Evolutionary conservation across 2,113 vertebrate species (phyloP).

Genomic region (Onychostruthus taczanowskii): DNA sequence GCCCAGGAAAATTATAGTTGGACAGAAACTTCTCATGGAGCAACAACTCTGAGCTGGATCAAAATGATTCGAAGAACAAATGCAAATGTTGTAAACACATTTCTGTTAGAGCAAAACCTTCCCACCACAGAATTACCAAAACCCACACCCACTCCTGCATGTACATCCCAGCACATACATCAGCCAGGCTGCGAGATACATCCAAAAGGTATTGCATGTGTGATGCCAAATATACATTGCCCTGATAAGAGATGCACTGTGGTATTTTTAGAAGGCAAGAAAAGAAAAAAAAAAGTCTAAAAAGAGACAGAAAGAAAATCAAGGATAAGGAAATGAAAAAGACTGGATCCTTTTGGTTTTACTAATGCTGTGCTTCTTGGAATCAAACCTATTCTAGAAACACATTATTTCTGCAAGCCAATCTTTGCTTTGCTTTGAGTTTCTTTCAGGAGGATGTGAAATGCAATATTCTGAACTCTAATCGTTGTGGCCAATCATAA

Average conservation of each 20-base stretch:
- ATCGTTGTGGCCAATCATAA: not conserved
- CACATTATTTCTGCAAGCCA: not conserved
- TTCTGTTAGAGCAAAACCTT: not conserved
- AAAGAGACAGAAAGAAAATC: not conserved
- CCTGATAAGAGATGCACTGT: not conserved
- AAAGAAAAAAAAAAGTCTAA: not conserved
- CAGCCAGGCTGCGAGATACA: not conserved
- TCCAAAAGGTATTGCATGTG: not conserved
- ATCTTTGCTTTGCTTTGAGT: not conserved
- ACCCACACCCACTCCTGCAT: not conserved
- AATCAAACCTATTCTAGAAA: not conserved
- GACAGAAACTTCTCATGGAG: not conserved
- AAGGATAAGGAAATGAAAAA: not conserved
- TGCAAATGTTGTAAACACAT: not conserved
- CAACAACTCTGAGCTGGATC: not conserved
- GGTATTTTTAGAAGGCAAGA: not conserved
- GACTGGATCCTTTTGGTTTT: not conserved
- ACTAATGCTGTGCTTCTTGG: not conserved
- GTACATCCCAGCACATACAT: not conserved
- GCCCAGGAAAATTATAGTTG: not conserved
- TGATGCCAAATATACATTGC: not conserved
- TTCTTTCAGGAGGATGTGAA: not conserved
- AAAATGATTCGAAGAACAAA: not conserved
- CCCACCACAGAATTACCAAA: not conserved
- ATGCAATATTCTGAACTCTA: not conserved